These are phyloP conservation scores for Semicossyphus pulcher DNA, from an alignment of 2,113 vertebrate genomes.

Conservation along the genomic window DNA sequence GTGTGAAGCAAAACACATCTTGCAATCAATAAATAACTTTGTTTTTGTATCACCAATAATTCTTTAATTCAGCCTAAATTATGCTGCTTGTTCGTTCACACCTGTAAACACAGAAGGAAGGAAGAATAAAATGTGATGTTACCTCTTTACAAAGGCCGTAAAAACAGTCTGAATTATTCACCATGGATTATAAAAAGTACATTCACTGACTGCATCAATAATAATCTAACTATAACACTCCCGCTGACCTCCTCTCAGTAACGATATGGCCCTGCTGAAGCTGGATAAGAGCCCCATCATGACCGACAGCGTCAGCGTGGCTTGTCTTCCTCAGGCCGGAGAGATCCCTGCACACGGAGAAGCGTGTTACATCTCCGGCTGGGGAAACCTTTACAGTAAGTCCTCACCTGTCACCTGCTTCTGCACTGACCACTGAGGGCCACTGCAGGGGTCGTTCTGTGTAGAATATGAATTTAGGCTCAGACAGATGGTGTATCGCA, in stretches of 20 bases:
- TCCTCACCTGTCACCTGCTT: neutral
- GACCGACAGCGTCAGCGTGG: conserved; percentile 64
- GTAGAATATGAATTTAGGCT: neutral
- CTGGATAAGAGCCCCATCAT: conserved; percentile 76
- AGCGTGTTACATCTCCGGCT: conserved; percentile 77
- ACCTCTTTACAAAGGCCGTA: neutral
- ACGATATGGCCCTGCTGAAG: conserved; percentile 81
- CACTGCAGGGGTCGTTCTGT: neutral
- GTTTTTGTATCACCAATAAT: neutral
- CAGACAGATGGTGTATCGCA: too few species aligned
- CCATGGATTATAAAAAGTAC: neutral
- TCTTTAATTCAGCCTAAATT: too few species aligned
- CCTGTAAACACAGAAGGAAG: neutral
- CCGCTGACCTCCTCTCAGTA: conserved; percentile 67
- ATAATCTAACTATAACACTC: too few species aligned
- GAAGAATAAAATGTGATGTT: neutral
- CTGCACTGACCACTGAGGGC: neutral
- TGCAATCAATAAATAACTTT: neutral
- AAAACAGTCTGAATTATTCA: neutral
- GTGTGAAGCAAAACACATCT: conserved; percentile 4
- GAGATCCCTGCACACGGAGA: conserved; percentile 64
- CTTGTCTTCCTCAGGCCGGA: conserved; percentile 75
- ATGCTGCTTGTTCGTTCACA: neutral
- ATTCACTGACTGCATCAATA: neutral
- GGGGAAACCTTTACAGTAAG: conserved; percentile 82